Conservation (phyloP, 2,113 vertebrate genomes). For the Gavialis gangeticus region DNA sequence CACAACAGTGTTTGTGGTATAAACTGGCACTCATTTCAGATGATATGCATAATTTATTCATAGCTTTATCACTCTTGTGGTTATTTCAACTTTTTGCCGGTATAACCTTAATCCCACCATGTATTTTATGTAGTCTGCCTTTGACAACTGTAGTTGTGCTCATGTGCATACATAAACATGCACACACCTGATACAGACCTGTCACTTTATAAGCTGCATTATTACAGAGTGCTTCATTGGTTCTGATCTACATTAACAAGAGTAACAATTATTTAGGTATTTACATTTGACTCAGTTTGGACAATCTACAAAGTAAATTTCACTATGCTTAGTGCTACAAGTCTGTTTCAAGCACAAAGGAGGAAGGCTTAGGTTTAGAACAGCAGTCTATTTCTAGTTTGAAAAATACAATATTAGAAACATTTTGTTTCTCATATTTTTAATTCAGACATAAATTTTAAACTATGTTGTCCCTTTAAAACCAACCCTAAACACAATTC, state of each 20-base stretch:
- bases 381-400: not conserved
- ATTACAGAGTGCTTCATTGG: constrained; percentile 4
- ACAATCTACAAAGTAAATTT: not conserved
- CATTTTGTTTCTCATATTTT: not conserved
- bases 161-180: not conserved
- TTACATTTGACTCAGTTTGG: not conserved
- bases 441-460: not conserved
- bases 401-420: not conserved
- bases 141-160: not conserved
- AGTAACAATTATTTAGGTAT: not conserved
- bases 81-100: constrained; percentile 61
- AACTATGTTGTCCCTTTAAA: not conserved
- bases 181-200: not conserved
- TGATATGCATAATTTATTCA: constrained; percentile 56
- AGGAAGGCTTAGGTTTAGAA: not conserved
- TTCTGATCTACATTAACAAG: not conserved
- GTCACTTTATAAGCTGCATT: not conserved
- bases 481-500: rapidly evolving
- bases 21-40: constrained; percentile 57
- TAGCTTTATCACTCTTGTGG: constrained; percentile 64
- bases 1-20: constrained; percentile 52
- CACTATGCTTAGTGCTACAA: not conserved
- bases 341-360: constrained; percentile 21
- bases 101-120: constrained; percentile 39
- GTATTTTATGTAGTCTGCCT: constrained; percentile 1